Percentiles rank a stretch among this genome's conserved stretches.
phyloP scores from a whole-genome alignment of 2,113 vertebrate species.

The Myotis brandtii region DNA sequence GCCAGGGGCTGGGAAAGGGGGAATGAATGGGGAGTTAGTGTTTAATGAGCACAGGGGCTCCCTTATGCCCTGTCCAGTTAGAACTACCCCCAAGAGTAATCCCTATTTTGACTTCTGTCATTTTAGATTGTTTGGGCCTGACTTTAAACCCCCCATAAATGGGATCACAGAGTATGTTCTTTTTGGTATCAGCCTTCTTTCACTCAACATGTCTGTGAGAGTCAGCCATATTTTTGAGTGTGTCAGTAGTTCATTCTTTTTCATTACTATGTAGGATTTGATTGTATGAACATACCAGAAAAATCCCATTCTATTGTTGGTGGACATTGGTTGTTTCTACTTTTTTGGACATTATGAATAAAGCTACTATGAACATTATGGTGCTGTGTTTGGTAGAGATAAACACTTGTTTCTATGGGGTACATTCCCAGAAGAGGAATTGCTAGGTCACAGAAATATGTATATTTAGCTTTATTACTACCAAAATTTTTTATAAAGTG shows the following conservation, averaged over 20 bases:
- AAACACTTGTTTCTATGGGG: background rate
- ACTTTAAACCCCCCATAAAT: background rate
- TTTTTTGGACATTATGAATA: background rate
- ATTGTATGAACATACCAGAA: background rate
- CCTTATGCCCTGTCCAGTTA: background rate
- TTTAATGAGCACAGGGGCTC: background rate
- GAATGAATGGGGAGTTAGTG: background rate
- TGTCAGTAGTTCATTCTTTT: background rate
- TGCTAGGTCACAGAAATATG: background rate
- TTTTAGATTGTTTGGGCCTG: background rate
- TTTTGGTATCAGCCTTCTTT: background rate
- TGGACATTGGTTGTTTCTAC: background rate
- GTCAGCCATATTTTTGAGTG: background rate
- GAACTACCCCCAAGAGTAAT: background rate
- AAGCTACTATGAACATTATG: background rate
- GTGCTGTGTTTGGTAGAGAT: background rate
- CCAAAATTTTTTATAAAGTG: background rate
- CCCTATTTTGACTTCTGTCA: no score
- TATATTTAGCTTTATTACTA: background rate
- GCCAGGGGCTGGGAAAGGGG: background rate
- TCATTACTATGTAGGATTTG: background rate
- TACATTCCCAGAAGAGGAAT: background rate
- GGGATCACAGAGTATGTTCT: background rate
- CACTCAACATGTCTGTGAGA: background rate
- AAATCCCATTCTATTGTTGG: background rate